These are phyloP conservation scores for Ondatra zibethicus DNA, from an alignment of 2,113 vertebrate species.

Conservation along the genomic window DNA sequence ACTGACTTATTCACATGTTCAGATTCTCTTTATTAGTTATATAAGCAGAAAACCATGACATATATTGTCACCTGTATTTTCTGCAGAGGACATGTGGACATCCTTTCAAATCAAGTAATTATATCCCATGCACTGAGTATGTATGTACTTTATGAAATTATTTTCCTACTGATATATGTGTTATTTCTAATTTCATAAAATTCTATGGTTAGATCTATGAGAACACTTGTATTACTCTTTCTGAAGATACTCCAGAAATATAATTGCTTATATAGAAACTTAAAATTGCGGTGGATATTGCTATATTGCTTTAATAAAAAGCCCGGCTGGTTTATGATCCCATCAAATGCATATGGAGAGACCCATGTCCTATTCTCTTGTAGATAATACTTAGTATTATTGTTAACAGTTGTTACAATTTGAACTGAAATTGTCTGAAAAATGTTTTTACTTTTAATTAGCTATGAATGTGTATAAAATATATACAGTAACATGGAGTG, in stretches of 20 bases:
- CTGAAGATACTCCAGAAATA: neutral
- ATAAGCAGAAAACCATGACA: neutral
- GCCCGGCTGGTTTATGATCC: neutral
- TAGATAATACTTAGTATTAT: neutral
- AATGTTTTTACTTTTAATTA: neutral
- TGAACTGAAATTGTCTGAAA: slow-evolving; percentile 16
- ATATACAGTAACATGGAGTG: neutral
- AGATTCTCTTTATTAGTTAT: neutral
- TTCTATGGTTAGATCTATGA: neutral
- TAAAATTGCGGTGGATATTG: neutral
- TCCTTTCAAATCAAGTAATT: neutral
- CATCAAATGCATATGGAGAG: neutral
- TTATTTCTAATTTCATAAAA: slow-evolving; percentile 8
- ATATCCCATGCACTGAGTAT: neutral
- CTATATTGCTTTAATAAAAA: slow-evolving; percentile 30
- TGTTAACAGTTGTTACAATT: neutral
- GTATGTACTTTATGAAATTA: neutral
- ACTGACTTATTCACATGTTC: no score
- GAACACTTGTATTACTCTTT: neutral
- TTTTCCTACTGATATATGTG: slow-evolving; percentile 15
- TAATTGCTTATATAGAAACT: neutral
- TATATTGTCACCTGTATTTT: neutral
- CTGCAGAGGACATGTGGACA: neutral
- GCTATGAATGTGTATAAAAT: neutral
- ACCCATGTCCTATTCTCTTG: neutral